Evolutionary conservation across 2,797 vertebrate genomes (phyloP).

Genomic region (Syngnathus acus): DNA sequence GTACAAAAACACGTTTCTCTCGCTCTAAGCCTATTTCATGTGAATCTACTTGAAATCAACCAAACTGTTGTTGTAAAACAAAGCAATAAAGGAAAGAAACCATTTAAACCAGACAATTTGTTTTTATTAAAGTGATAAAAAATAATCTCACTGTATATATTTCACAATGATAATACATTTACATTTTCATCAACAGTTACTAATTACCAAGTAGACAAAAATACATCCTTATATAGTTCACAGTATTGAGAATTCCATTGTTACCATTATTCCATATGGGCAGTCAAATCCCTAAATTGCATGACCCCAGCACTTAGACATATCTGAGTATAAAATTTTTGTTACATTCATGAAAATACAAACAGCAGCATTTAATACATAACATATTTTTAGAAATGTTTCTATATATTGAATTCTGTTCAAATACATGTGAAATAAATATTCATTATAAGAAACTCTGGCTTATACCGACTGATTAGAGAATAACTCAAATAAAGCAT

Average conservation of each 20-base stretch:
- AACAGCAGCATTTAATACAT: slow-evolving; percentile 36
- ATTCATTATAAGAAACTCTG: slow-evolving; percentile 12
- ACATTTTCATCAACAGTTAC: background rate
- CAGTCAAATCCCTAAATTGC: slow-evolving; percentile 9
- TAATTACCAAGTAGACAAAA: slow-evolving; percentile 15
- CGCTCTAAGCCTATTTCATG: background rate
- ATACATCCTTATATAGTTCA: slow-evolving; percentile 16
- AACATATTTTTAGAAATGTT: slow-evolving; percentile 21
- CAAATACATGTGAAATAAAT: slow-evolving; percentile 33
- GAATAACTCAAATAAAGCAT: slow-evolving; percentile 29
- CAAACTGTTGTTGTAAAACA: slow-evolving; percentile 1
- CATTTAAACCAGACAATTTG: slow-evolving; percentile 17
- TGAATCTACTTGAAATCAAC: slow-evolving; percentile 1
- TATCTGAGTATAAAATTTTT: slow-evolving; percentile 15
- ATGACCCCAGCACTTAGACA: slow-evolving; percentile 4
- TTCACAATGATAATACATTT: slow-evolving; percentile 17
- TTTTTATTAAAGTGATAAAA: slow-evolving; percentile 12
- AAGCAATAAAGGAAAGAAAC: slow-evolving; percentile 12
- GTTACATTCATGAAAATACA: slow-evolving; percentile 11
- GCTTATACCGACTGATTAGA: slow-evolving; percentile 18
- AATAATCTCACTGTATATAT: slow-evolving; percentile 15
- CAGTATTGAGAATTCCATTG: background rate
- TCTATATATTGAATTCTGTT: slow-evolving; percentile 20
- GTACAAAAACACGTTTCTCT: no score
- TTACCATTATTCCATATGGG: background rate